Evolutionary conservation across 2,113 vertebrate species (phyloP).

Genomic region (Chroicocephalus ridibundus): DNA sequence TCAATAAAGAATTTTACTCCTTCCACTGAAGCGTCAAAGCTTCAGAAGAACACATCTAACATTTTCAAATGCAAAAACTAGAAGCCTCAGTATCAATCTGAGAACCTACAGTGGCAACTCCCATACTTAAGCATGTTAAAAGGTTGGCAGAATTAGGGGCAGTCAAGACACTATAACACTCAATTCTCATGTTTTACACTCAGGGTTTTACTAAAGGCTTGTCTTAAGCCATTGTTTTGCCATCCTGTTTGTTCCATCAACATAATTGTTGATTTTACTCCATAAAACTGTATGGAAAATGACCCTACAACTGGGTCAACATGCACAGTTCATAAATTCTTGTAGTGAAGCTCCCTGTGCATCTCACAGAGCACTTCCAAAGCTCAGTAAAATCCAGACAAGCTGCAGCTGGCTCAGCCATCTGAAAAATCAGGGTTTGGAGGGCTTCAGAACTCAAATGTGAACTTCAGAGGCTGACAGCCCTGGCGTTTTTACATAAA

Average conservation of each 20-base stretch:
- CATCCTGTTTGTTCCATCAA: neutral
- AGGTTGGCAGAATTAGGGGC: neutral
- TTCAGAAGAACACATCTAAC: neutral
- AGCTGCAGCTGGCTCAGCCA: neutral
- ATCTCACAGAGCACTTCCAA: neutral
- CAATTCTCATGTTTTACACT: neutral
- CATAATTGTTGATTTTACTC: neutral
- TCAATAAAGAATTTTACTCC: neutral
- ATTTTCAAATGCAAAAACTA: constrained; percentile 13
- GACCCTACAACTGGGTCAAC: neutral
- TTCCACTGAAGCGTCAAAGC: neutral
- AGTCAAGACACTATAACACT: neutral
- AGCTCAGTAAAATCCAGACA: neutral
- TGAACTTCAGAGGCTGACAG: neutral
- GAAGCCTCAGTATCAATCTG: neutral
- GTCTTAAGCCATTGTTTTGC: neutral
- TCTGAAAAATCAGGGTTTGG: neutral
- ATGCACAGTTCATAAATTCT: neutral
- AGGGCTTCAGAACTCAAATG: neutral
- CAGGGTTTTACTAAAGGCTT: neutral
- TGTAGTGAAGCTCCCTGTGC: neutral
- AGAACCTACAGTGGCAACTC: neutral
- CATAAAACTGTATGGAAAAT: neutral
- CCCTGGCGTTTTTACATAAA: neutral
- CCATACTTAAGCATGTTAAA: neutral